phyloP scores from a whole-genome alignment of 2,797 vertebrate genomes.

The Toxotes lorentzi region DNA sequence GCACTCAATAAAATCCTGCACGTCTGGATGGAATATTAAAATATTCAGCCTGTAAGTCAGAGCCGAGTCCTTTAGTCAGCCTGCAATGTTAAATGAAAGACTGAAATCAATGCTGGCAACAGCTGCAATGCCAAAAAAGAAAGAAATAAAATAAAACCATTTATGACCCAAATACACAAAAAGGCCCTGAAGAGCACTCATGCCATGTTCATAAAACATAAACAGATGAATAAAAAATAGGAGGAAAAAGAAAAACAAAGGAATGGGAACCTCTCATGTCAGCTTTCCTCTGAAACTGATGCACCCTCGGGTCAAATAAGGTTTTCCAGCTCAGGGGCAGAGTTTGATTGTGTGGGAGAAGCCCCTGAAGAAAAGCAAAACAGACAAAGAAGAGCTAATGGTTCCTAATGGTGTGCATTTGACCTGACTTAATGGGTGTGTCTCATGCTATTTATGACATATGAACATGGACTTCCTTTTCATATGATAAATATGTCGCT shows the following conservation, averaged over 20 bases:
- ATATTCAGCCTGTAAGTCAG: conserved; percentile 47
- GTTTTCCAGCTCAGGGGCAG: conserved; percentile 25
- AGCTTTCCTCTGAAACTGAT: conserved; percentile 43
- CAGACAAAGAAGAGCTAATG: conserved; percentile 55
- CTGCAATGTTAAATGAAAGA: conserved; percentile 27
- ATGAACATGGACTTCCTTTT: neutral
- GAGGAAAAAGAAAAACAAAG: conserved; percentile 15
- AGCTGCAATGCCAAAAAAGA: neutral
- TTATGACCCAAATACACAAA: conserved; percentile 38
- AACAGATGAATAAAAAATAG: conserved; percentile 48
- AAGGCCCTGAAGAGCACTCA: conserved; percentile 33
- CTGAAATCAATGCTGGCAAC: conserved; percentile 25
- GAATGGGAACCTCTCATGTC: conserved; percentile 10
- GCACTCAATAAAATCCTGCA: conserved; percentile 31
- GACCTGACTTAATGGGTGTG: conserved; percentile 18
- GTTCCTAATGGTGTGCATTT: conserved; percentile 43
- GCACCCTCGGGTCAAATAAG: conserved; percentile 38
- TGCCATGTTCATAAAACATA: conserved; percentile 37
- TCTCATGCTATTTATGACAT: neutral
- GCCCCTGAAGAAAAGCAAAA: conserved; percentile 24
- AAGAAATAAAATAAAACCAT: conserved; percentile 11
- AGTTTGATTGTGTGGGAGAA: conserved; percentile 5
- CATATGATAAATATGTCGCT: neutral
- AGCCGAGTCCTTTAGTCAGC: conserved; percentile 34
- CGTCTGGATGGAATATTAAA: conserved; percentile 44